These are phyloP conservation scores for Scomber colias DNA, from an alignment of 2,113 vertebrate genomes.

Conservation along the genomic window DNA sequence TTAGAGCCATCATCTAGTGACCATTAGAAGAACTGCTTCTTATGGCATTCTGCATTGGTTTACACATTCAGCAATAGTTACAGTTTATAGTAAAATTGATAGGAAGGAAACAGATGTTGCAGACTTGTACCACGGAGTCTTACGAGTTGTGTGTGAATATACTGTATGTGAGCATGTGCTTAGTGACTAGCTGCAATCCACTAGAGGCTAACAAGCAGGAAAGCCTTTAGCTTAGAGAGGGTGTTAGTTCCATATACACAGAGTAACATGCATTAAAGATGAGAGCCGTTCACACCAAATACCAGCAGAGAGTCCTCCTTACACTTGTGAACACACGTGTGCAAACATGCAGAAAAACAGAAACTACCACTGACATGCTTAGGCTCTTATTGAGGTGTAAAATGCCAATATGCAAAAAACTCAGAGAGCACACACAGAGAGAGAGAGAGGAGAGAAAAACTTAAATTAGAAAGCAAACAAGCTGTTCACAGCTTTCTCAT, in stretches of 20 bases:
- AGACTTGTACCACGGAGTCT: neutral
- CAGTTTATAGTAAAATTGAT: neutral
- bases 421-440: constrained; percentile 15
- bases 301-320: constrained; percentile 33
- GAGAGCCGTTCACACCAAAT: constrained; percentile 53
- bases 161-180: constrained; percentile 23
- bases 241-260: constrained; percentile 58
- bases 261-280: constrained; percentile 75
- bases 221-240: constrained; percentile 49
- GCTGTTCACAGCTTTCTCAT: constrained; percentile 71
- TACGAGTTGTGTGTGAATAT: neutral
- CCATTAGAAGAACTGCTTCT: neutral
- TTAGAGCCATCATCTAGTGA: too few relatives aligned
- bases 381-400: constrained; percentile 33
- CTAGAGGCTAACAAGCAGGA: constrained; percentile 51
- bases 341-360: constrained; percentile 41
- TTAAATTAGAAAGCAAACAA: constrained; percentile 75
- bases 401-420: constrained; percentile 25
- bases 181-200: constrained; percentile 26
- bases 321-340: constrained; percentile 19
- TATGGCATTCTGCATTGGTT: too few relatives aligned
- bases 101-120: neutral
- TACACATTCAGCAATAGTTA: neutral
- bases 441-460: constrained; percentile 39
- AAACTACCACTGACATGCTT: constrained; percentile 5